phyloP scores from a whole-genome alignment of 2,888 invertebrate species.

The Drosophila parthenogenetica region DNA sequence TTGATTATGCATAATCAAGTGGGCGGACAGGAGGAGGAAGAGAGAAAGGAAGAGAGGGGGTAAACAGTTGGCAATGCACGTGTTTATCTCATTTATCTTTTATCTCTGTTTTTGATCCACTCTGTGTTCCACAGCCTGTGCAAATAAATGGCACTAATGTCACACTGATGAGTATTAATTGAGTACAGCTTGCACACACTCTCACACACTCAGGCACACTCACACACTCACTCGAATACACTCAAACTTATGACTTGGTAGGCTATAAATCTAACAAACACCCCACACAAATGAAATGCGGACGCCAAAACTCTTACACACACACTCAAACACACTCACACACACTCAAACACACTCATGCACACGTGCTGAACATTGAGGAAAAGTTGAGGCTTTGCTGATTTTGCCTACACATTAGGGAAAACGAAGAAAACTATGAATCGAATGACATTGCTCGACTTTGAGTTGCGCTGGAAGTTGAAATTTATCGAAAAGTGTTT shows the following conservation, averaged over 20 bases:
- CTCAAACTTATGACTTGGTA: conserved; percentile 42
- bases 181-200: conserved; percentile 67
- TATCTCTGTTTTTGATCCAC: conserved; percentile 44
- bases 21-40: neutral
- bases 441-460: neutral
- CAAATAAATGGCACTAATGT: conserved; percentile 78
- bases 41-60: neutral
- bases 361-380: conserved; percentile 12
- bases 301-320: conserved; percentile 35
- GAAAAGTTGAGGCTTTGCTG: conserved; percentile 37
- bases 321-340: neutral
- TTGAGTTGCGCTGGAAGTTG: conserved; percentile 8
- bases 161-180: conserved; percentile 81
- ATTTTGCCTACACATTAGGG: conserved; percentile 39
- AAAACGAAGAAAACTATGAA: conserved; percentile 7
- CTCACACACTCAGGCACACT: conserved; percentile 11
- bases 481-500: neutral
- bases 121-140: conserved; percentile 26
- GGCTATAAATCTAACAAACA: conserved; percentile 73
- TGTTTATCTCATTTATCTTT: conserved; percentile 67
- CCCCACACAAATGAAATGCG: conserved; percentile 39
- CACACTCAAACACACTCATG: conserved; percentile 2
- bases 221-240: conserved; percentile 11
- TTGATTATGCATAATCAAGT: conserved; percentile 61
- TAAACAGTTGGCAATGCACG: conserved; percentile 59